Base-by-base conservation (phyloP, 2,888 invertebrate species). In the Hanleya hanleyi region DNA sequence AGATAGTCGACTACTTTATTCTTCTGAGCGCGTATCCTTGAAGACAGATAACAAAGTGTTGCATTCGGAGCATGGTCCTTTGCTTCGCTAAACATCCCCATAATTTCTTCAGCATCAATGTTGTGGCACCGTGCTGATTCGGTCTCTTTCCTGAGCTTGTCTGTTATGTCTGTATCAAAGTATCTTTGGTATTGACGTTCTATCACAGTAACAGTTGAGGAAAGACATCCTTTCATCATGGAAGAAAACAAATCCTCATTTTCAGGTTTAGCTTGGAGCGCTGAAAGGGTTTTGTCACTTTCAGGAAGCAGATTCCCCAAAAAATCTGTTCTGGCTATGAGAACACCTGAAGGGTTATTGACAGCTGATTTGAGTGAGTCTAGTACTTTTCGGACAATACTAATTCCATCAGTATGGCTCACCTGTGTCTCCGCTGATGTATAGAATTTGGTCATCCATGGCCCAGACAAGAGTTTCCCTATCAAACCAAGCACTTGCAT, bases 41-140 rank as follows among this genome's bases (percentile, higher is more conserved):
- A 67, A 32, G 71, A 67, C 51, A 76, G 41, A 35, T 68, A 75
- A 36, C 69, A 62, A 12, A 76, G 15, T 35, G 71, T 74, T 0
- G 74, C 71, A 69, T 72, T 69, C 5, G 65, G 75, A 4, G 77
- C 66, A 1, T 49, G 62, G 32, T 69, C 18, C 37, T 73, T 64
- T n/a, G 70, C 70, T 22, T 75, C 67, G 64, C 69, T 61, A 36
- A 75, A 75, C 75, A 77, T 75, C 0, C 73, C 77, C 69, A 75
- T 73, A 5, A 77, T 50, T 50, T 77, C 77, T 47, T 77, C 77
- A 0, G 74, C 69, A 69, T 77, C 77, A 22, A 77, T 77, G 49
- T 75, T 75, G 67, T 77, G 77, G 0, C 33, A 57, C 37, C 71
- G 5, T 2, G 71, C 67, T 0, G 67, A 57, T 18, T 50, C 29